Percentiles rank a stretch among this genome's conserved stretches.
Conservation (phyloP, 2,797 vertebrate species). For the Anomalospiza imberbis region DNA sequence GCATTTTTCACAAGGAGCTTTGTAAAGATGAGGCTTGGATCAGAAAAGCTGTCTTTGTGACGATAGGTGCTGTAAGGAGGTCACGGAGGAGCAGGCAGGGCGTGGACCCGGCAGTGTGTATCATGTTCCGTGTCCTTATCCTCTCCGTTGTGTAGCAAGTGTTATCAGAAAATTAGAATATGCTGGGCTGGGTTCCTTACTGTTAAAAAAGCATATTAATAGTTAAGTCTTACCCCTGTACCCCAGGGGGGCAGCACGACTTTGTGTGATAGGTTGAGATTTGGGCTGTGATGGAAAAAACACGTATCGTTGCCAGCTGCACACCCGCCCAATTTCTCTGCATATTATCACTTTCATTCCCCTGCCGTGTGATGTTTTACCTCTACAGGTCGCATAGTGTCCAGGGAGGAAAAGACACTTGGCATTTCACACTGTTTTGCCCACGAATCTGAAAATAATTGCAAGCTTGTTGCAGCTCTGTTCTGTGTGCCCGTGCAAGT, state of each 20-base stretch:
- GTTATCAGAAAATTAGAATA: neutral
- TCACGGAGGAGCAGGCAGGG: neutral
- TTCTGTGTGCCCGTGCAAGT: rapidly evolving
- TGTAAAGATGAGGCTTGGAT: rapidly evolving
- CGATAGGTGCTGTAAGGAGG: neutral
- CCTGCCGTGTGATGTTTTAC: neutral
- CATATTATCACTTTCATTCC: rapidly evolving
- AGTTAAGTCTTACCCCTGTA: neutral
- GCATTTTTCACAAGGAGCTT: no score
- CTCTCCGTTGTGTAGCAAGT: neutral
- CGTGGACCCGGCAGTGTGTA: neutral
- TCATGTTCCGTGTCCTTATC: neutral
- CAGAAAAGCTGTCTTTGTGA: rapidly evolving
- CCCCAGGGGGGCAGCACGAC: rapidly evolving
- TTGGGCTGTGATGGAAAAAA: neutral
- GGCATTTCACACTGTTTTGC: neutral
- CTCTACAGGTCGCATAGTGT: rapidly evolving
- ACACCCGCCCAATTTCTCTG: neutral
- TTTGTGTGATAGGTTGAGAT: neutral
- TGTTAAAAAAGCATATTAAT: neutral
- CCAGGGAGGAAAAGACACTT: neutral
- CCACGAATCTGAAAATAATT: neutral
- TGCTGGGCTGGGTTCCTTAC: neutral
- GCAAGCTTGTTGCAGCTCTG: neutral
- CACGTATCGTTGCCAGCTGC: neutral